Percentiles rank a stretch among this genome's conserved stretches.
Evolutionary conservation across 2,797 vertebrate species (phyloP).

Genomic region (Cottoperca gobio): DNA sequence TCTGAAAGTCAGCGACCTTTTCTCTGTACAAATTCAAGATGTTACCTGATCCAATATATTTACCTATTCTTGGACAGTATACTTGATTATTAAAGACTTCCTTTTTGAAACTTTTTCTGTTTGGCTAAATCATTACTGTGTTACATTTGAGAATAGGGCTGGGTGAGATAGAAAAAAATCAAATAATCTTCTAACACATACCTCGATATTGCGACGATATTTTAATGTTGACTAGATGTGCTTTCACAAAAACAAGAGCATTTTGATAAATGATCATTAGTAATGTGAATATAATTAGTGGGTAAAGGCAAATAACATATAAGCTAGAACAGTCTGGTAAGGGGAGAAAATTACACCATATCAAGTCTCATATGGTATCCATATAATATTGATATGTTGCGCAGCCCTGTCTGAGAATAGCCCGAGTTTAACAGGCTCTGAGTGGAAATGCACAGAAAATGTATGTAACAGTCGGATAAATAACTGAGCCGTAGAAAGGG

Average conservation of each 20-base stretch:
- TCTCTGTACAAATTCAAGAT: neutral
- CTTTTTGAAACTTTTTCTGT: neutral
- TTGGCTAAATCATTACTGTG: conserved; percentile 1
- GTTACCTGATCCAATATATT: neutral
- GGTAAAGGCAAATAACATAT: too few relatives aligned
- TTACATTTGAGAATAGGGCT: neutral
- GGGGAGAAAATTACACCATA: too few relatives aligned
- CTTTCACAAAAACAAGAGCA: too few relatives aligned
- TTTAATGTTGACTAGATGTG: too few relatives aligned
- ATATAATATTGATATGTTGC: too few relatives aligned
- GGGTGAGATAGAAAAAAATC: too few relatives aligned
- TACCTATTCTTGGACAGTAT: conserved; percentile 2
- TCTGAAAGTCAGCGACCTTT: neutral
- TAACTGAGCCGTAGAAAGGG: neutral
- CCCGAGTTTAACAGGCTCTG: neutral
- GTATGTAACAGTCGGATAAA: neutral
- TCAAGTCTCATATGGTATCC: too few relatives aligned
- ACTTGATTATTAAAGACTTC: conserved; percentile 20
- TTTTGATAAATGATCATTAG: too few relatives aligned
- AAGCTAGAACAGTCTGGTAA: too few relatives aligned
- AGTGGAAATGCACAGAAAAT: neutral
- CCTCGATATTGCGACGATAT: too few relatives aligned
- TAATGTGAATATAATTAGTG: too few relatives aligned
- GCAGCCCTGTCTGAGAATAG: neutral
- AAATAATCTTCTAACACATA: too few relatives aligned